phyloP scores from a whole-genome alignment of 1,140 invertebrate species.

The Thalassaphorura encarpata region DNA sequence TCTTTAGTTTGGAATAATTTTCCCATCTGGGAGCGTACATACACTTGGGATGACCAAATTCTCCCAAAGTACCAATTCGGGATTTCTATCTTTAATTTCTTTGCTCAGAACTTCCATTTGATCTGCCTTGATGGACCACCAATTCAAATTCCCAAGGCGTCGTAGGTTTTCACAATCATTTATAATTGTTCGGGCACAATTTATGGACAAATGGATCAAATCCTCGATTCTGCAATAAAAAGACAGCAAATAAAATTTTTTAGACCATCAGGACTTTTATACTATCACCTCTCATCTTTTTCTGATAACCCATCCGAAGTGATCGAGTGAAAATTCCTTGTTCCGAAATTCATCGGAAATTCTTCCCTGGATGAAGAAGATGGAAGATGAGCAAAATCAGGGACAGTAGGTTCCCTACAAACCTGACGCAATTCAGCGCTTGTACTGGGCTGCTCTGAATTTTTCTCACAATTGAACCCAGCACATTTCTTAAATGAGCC shows the following conservation, averaged over 20 bases:
- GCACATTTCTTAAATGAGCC: neutral
- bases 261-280: too few species aligned
- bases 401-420: neutral
- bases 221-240: constrained; percentile 1
- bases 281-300: too few species aligned
- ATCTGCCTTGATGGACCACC: neutral
- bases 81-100: neutral
- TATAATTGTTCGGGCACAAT: neutral
- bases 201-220: constrained; percentile 8
- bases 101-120: neutral
- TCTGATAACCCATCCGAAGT: neutral
- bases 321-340: neutral
- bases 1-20: too few species aligned
- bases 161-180: constrained; percentile 3
- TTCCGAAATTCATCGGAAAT: neutral
- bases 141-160: constrained; percentile 13
- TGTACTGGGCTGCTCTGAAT: too few species aligned
- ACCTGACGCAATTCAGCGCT: neutral
- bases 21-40: too few species aligned
- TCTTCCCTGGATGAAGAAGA: neutral
- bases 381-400: neutral
- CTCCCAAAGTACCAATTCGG: neutral
- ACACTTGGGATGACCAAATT: too few species aligned
- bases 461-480: neutral
- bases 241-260: too few species aligned